Evolutionary conservation across 2,113 vertebrate species (phyloP).

Genomic region (Corythoichthys intestinalis): DNA sequence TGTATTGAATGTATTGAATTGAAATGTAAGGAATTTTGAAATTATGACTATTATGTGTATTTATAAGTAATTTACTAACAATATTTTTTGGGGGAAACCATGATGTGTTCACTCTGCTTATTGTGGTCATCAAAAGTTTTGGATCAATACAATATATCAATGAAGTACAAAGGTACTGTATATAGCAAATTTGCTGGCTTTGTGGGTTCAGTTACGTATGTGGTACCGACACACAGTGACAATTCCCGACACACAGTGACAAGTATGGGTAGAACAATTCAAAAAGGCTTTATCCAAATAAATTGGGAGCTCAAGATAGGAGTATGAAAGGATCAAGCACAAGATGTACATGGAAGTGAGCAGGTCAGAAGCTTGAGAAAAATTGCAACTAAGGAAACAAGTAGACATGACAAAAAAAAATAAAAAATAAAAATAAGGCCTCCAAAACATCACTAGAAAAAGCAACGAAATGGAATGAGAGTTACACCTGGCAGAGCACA

Average conservation of each 20-base stretch:
- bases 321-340: neutral
- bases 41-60: no score
- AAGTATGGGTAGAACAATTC: neutral
- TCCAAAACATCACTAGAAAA: neutral
- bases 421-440: neutral
- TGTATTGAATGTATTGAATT: no score
- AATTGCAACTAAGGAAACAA: neutral
- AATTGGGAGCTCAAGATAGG: neutral
- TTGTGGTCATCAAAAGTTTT: no score
- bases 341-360: neutral
- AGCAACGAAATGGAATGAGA: neutral
- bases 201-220: no score
- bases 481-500: neutral
- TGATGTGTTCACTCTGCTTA: no score
- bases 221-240: neutral
- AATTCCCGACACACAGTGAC: conserved; percentile 8
- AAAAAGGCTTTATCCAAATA: neutral
- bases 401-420: neutral
- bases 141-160: no score
- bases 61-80: no score
- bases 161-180: no score
- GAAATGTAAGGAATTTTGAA: no score
- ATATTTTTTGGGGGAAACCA: no score
- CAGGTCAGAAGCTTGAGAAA: neutral
- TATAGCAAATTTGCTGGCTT: no score